Base-by-base conservation (phyloP, 1,140 invertebrate species). In the Pachyrhynchus sulphureomaculatus region DNA sequence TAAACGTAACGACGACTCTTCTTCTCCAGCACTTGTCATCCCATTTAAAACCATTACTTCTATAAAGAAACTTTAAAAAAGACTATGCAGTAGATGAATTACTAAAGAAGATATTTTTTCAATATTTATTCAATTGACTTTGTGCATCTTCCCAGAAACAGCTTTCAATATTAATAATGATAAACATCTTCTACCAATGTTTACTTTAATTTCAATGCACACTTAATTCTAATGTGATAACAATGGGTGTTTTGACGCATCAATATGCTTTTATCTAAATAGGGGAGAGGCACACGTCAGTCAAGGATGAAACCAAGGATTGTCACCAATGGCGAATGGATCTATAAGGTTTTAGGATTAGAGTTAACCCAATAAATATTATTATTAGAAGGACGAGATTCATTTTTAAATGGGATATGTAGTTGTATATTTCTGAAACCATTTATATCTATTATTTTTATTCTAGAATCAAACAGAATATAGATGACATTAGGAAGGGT, bases 201-300 rank as follows among this genome's bases (percentile, higher is more conserved):
- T 66, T 66, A 68, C 58, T 66, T 65, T 60, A 64, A 64, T 68
- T 68, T 66, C 53, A 47, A 66, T 66, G 67, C 58, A 51, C 67
- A 66, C 64, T 68, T 62, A 57, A 66, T 41, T 48, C 47, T 66
- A 66, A 68, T 64, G 61, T 62, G 64, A 52, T 26, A 59, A 68
- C 67, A 68, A 68, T 64, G 49, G 63, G 41, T 68, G 44, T 68
- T 66, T 68, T 66, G 67, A 68, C 67, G 52, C 67, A 42, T 68
- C 64, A 63, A 63, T 68, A 68, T 62, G 67, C 57, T 54, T 45
- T 29, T 42, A 62, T 26, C 29, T 64, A 47, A 64, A 62, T 57
- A 41, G 52, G 57, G 66, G 67, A 61, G 67, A 54, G 51, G 61
- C 54, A 52, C 53, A 58, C 63, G 63, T 63, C 62, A 66, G 33